Base-by-base conservation (phyloP, 1,140 invertebrate species). In the Goniozus legneri region DNA sequence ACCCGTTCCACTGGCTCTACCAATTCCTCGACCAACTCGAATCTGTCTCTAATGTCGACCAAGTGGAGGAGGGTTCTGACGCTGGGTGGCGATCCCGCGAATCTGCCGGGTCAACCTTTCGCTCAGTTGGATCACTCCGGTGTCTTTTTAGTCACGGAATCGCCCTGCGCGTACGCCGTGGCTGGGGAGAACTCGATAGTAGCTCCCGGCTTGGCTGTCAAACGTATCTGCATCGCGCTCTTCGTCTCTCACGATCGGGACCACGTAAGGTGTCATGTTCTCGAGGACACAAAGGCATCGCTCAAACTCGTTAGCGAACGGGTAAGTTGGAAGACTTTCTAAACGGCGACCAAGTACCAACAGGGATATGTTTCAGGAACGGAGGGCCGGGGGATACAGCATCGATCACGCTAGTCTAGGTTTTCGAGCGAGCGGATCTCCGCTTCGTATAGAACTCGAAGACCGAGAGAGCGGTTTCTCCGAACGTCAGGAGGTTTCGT, bases 31-130 rank as follows among this genome's bases (percentile, higher is more conserved):
- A 34, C 15, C 3, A 56, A 38, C 89, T 47, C 87, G 91, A 73
- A 87, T 85, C 57, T 82, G 79, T 55, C 77, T 77, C 33, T 53
- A 42, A 35, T 43, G 45, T 51, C 57, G 15, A 52, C 65, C 32
- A 37, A 52, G 16, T 88, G 86, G 82, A 82, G 91, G 69, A 88
- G 86, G 64, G 80, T 94, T 0, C 85, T 94, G 8, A 92, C 91
- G 12, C 79, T 97, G 13, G 93, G 93, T 0, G 90, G 94, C 66
- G 94, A 97, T 71, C 96, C 92, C 2, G 93, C 96, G 52, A 95
- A 97, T 72, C 95, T 93, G 0, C 89, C 91, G 3, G 81, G 82
- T n/a, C 82, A 60, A 39, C 85, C 95, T 18, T 97, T 95, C 68
- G 89, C 89, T n/a, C 94, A 97, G 69, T 77, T 97, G 39, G 94